These are phyloP conservation scores for Anagyrus pseudococci DNA, from an alignment of 2,888 invertebrate genomes.

Conservation along the genomic window DNA sequence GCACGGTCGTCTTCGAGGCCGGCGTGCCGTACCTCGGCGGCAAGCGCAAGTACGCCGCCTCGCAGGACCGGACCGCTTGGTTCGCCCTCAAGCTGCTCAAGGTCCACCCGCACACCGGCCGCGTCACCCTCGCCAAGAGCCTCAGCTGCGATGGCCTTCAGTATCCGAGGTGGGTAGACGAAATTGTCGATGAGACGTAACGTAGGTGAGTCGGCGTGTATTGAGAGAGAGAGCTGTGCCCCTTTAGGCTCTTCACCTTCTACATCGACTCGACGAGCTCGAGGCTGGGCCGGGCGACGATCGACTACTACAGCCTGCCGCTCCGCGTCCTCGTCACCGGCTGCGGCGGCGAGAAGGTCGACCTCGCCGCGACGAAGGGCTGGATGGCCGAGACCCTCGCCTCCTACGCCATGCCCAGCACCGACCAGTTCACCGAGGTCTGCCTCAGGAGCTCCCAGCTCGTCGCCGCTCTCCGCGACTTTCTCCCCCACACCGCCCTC, in stretches of 20 bases:
- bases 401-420: slow-evolving; percentile 85
- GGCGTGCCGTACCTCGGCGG: slow-evolving; percentile 82
- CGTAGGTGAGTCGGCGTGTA: not conserved
- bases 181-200: no score
- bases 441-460: slow-evolving; percentile 82
- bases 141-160: slow-evolving; percentile 81
- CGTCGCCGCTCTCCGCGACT: slow-evolving; percentile 79
- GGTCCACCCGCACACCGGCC: slow-evolving; percentile 78
- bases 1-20: slow-evolving; percentile 77
- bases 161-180: slow-evolving; percentile 73
- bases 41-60: slow-evolving; percentile 79
- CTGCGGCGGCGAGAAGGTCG: slow-evolving; percentile 71
- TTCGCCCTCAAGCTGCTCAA: slow-evolving; percentile 81
- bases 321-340: slow-evolving; percentile 79
- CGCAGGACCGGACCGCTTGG: slow-evolving; percentile 80
- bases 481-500: slow-evolving; percentile 77
- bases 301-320: slow-evolving; percentile 84
- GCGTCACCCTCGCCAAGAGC: slow-evolving; percentile 74
- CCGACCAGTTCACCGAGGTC: slow-evolving; percentile 80
- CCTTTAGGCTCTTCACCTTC: slow-evolving; percentile 73
- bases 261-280: slow-evolving; percentile 87
- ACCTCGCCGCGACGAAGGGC: slow-evolving; percentile 76
- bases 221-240: no score
- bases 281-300: slow-evolving; percentile 70
- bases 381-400: slow-evolving; percentile 89